These are phyloP conservation scores for Beris morrisii DNA, from an alignment of 2,888 invertebrate genomes.

Conservation along the genomic window DNA sequence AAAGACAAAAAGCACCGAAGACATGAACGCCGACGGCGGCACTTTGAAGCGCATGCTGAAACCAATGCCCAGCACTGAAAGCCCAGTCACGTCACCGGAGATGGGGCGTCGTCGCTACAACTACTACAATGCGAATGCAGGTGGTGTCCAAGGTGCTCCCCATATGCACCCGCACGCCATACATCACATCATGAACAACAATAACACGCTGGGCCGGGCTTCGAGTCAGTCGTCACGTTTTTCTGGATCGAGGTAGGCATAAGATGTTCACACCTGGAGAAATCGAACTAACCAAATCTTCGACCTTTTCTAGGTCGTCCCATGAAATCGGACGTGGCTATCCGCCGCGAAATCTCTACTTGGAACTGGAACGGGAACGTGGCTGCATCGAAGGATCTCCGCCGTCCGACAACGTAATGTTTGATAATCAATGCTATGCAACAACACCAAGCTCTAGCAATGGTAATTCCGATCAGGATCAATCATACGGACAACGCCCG, in stretches of 20 bases:
- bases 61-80: slow-evolving; percentile 88
- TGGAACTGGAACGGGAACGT: slow-evolving; percentile 75
- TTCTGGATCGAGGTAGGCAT: slow-evolving; percentile 62
- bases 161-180: slow-evolving; percentile 62
- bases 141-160: slow-evolving; percentile 59
- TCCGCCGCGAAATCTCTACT: slow-evolving; percentile 72
- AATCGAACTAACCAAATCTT: too few species aligned
- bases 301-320: slow-evolving; percentile 61
- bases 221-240: slow-evolving; percentile 68
- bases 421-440: slow-evolving; percentile 94
- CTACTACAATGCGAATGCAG: slow-evolving; percentile 60
- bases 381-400: slow-evolving; percentile 68
- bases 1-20: slow-evolving; percentile 89
- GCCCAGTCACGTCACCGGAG: slow-evolving; percentile 88
- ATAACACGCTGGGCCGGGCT: slow-evolving; percentile 60
- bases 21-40: slow-evolving; percentile 71
- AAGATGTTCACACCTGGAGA: neutral
- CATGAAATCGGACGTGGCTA: slow-evolving; percentile 74
- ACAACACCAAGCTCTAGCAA: slow-evolving; percentile 93
- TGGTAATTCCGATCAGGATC: slow-evolving; percentile 87
- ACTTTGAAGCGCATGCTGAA: slow-evolving; percentile 93
- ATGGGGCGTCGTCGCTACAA: slow-evolving; percentile 81
- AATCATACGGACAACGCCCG: slow-evolving; percentile 64
- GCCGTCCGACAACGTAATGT: slow-evolving; percentile 90
- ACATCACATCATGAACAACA: slow-evolving; percentile 63